Evolutionary conservation across 1,140 invertebrate species (phyloP).

Genomic region (Portunus trituberculatus): DNA sequence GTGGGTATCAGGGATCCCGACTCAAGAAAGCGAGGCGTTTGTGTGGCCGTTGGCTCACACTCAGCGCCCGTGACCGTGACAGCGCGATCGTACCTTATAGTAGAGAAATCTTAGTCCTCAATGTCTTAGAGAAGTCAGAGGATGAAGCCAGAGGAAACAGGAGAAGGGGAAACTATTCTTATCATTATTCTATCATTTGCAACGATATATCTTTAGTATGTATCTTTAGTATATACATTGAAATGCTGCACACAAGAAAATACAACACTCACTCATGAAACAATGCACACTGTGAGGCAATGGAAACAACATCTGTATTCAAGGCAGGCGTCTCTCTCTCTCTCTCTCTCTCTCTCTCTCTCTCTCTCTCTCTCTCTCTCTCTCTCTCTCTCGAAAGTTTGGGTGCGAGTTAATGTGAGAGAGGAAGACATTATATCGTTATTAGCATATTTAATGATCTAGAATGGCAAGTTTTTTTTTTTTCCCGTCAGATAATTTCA

Average conservation of each 20-base stretch:
- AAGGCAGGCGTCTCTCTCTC: not conserved
- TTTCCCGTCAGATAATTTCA: too few relatives aligned
- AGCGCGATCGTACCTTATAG: not conserved
- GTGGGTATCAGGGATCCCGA: not conserved
- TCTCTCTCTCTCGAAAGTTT: not conserved
- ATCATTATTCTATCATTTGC: not conserved
- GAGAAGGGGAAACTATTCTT: not conserved
- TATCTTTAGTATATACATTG: too few relatives aligned
- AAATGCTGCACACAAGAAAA: too few relatives aligned
- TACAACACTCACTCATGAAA: too few relatives aligned
- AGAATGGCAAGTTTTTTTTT: too few relatives aligned
- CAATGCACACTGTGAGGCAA: too few relatives aligned
- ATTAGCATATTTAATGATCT: too few relatives aligned
- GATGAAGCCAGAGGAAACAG: not conserved
- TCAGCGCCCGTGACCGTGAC: not conserved
- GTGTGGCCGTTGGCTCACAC: not conserved
- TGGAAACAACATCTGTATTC: not conserved
- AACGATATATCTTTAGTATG: too few relatives aligned
- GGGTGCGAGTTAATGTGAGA: too few relatives aligned
- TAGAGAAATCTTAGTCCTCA: not conserved
- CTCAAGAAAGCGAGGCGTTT: not conserved
- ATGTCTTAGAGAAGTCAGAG: not conserved
- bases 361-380: slow-evolving; percentile 25
- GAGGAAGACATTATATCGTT: too few relatives aligned
- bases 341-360: slow-evolving; percentile 47